These are phyloP conservation scores for Coregonus ussuriensis DNA, from an alignment of 2,797 vertebrate genomes.

Conservation along the genomic window DNA sequence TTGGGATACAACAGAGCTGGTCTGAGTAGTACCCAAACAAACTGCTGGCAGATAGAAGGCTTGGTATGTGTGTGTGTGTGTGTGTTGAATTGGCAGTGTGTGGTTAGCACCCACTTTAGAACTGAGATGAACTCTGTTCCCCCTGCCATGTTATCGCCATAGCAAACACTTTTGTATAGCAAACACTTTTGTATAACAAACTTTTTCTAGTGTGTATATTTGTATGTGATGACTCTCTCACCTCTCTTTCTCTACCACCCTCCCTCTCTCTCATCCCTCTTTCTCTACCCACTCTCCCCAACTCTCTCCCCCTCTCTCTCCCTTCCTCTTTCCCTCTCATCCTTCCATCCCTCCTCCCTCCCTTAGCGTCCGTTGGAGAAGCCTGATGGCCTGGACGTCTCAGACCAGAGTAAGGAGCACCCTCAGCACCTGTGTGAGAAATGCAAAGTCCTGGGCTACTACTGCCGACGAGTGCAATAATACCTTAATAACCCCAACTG, in stretches of 20 bases:
- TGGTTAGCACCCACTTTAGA: background rate
- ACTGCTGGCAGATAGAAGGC: background rate
- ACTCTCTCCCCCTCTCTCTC: background rate
- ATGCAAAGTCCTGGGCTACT: conserved; percentile 99
- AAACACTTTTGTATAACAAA: background rate
- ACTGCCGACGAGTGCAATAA: conserved; percentile 98
- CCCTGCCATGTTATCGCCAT: background rate
- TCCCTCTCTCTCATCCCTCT: background rate
- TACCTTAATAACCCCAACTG: conserved; percentile 10
- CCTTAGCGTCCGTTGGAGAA: conserved; percentile 96
- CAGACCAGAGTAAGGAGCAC: conserved; percentile 99
- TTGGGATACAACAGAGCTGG: background rate
- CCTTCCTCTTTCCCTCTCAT: conserved; percentile 18
- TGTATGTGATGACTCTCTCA: background rate
- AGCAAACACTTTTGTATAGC: background rate
- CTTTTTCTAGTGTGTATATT: background rate
- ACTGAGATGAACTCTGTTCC: background rate
- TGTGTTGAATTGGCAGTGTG: background rate
- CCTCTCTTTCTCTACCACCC: background rate
- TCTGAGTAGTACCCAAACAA: conserved; percentile 37
- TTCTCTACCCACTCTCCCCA: no score
- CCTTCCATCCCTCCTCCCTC: background rate
- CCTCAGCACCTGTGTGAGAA: conserved; percentile 98
- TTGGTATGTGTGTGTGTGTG: conserved; percentile 9
- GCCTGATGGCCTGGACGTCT: conserved; percentile 96